phyloP scores from a whole-genome alignment of 2,797 vertebrate species.

The Arremon aurantiirostris region DNA sequence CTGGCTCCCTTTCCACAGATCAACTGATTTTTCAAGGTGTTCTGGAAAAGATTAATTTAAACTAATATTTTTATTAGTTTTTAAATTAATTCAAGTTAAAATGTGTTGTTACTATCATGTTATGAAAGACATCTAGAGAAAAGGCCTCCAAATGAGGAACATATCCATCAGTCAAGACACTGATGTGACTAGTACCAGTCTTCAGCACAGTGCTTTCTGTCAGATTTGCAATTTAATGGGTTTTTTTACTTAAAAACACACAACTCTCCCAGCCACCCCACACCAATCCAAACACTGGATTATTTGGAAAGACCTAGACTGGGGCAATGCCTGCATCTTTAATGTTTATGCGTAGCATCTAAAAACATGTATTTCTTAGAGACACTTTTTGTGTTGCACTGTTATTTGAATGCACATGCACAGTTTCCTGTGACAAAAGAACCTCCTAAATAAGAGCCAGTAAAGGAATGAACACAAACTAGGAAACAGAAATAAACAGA shows the following conservation, averaged over 20 bases:
- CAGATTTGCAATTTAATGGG: background rate
- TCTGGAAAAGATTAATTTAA: background rate
- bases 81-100: background rate
- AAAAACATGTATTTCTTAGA: background rate
- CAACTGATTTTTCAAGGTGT: background rate
- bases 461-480: background rate
- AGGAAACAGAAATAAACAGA: background rate
- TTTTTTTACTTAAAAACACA: background rate
- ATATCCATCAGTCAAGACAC: background rate
- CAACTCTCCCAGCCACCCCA: fast-evolving
- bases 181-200: background rate
- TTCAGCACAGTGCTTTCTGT: background rate
- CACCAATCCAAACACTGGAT: background rate
- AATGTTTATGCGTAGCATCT: background rate
- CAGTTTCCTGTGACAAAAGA: background rate
- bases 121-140: background rate
- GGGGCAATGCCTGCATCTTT: background rate
- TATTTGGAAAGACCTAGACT: background rate
- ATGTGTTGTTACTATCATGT: background rate
- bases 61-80: background rate
- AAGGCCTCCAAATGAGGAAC: background rate
- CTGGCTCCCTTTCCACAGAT: background rate
- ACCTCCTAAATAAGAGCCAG: background rate
- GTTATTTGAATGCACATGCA: background rate
- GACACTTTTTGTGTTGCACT: background rate